Percentiles rank a stretch among this genome's conserved stretches.
Evolutionary conservation across 2,888 invertebrate species (phyloP).

Genomic region (Platynereis dumerilii): DNA sequence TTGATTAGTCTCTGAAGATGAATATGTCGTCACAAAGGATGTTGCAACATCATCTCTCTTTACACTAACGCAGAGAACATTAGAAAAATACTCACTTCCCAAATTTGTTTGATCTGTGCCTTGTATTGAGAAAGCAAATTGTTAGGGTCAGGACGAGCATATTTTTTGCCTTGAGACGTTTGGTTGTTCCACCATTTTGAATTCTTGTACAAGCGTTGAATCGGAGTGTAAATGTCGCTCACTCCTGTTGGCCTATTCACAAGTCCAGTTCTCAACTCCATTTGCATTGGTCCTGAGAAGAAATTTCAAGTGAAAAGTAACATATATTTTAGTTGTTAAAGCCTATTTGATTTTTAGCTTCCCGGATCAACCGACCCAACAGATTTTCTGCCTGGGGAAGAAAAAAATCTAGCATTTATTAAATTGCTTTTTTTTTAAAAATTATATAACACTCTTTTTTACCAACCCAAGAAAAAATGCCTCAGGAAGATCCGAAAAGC

Average conservation of each 20-base stretch:
- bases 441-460: too few species aligned
- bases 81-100: conserved; percentile 41
- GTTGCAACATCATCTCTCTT: not conserved
- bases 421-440: too few species aligned
- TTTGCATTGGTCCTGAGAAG: conserved; percentile 45
- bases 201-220: conserved; percentile 49
- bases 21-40: too few species aligned
- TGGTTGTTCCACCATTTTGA: conserved; percentile 49
- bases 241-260: conserved; percentile 39
- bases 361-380: too few species aligned
- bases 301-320: not conserved
- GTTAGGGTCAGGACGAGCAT: conserved; percentile 41
- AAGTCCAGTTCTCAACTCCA: conserved; percentile 40
- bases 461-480: too few species aligned
- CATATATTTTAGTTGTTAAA: too few species aligned
- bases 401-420: too few species aligned
- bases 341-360: too few species aligned
- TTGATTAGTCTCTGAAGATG: too few species aligned
- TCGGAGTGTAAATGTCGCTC: conserved; percentile 43
- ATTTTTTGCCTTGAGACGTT: conserved; percentile 40
- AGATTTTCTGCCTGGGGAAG: too few species aligned
- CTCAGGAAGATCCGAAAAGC: too few species aligned
- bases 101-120: conserved; percentile 49
- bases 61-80: not conserved
- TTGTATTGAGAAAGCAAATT: conserved; percentile 46